phyloP scores from a whole-genome alignment of 2,113 vertebrate genomes.

The Thalassoma bifasciatum region DNA sequence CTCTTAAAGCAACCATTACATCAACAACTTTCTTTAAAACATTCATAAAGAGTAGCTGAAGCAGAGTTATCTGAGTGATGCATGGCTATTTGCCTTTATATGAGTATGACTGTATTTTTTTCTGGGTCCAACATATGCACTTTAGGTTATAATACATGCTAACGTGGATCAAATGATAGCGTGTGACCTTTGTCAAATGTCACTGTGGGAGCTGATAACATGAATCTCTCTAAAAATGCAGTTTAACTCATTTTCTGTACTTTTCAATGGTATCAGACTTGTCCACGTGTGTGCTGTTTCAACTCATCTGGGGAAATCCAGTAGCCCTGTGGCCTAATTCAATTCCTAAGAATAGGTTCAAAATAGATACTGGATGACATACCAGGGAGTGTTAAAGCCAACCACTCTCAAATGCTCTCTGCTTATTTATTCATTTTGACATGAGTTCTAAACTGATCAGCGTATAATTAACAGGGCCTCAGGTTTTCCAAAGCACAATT shows the following conservation, averaged over 20 bases:
- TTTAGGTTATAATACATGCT: not conserved
- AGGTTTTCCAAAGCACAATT: not conserved
- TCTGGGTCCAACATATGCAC: not conserved
- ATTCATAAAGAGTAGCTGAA: not conserved
- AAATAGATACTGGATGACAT: slow-evolving; percentile 79
- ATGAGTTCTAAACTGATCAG: not conserved
- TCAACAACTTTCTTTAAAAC: slow-evolving; percentile 10
- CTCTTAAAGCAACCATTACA: slow-evolving; percentile 28
- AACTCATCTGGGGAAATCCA: slow-evolving; percentile 59
- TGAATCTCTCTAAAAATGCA: not conserved
- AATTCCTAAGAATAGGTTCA: slow-evolving; percentile 62
- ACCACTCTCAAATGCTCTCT: slow-evolving; percentile 5
- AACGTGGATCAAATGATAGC: not conserved
- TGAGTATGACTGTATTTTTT: not conserved
- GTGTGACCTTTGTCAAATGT: slow-evolving; percentile 11
- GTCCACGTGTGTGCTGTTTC: slow-evolving; percentile 54
- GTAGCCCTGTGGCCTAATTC: slow-evolving; percentile 71
- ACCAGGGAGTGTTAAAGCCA: slow-evolving; percentile 44
- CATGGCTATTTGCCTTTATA: not conserved
- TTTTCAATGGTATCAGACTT: slow-evolving; percentile 13
- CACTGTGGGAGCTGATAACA: not conserved
- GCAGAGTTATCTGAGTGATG: slow-evolving; percentile 37
- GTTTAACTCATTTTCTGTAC: slow-evolving; percentile 1
- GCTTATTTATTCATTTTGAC: slow-evolving; percentile 7
- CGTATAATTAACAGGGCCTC: not conserved